Base-by-base conservation (phyloP, 2,113 vertebrate species). In the Myotis davidii region DNA sequence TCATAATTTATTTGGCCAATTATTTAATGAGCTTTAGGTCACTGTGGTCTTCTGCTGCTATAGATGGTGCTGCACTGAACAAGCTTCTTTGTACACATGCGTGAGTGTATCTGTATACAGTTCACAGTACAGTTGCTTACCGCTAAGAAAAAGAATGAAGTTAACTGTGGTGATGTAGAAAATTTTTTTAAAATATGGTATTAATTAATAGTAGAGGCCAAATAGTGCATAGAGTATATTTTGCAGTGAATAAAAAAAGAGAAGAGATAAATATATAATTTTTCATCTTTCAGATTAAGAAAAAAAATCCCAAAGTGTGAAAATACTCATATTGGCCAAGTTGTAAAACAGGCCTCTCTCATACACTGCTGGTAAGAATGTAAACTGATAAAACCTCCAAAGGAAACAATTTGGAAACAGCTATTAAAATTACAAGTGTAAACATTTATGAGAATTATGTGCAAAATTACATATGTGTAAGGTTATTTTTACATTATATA, bases 1-100 rank as follows among this genome's bases (percentile, higher is more conserved):
- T 34, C 25, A 89, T 56, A 77, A 95, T 72, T 90, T 74, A 69
- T 50, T 70, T 92, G 48, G 45, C 45, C 10, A 88, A 34, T 93
- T 74, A 88, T 79, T 91, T 86, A 94, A 83, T 2, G 32, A 89
- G 39, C 70, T 67, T 64, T 45, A 89, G 37, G 34, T 89, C 42
- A n/a, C 78, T 81, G 45, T 14, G 17, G 21, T 52, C 32, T 67
- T 74, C 84, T 70, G 78, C 77, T 54, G 27, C 39, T 54, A 70
- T 5, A 39, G 1, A 34, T 3, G 21, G 42, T 42, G 34, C 12
- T 64, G 20, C 18, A 88, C 20, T 70, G 14, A 64, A 69, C 37
- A 90, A 27, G 48, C 27, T 52, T 69, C 45, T 81, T 45, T 64
- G 4, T 54, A 83, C 25, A 83, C 14, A n/a, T 18, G n/a, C 6